phyloP scores from a whole-genome alignment of 2,797 vertebrate species.

The Manis crassicaudata region DNA sequence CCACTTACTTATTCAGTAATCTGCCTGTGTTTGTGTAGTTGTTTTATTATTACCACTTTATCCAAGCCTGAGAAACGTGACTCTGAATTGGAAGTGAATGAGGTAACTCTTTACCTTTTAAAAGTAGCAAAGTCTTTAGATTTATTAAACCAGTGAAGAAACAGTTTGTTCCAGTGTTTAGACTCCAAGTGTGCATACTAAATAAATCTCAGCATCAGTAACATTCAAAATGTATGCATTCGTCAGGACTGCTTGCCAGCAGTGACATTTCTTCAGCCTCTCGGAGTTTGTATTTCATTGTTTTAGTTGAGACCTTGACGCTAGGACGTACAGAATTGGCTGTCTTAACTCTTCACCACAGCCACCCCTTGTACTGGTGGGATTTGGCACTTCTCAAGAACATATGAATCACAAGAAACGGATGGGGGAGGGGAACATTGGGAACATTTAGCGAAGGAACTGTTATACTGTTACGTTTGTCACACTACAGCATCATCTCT shows the following conservation, averaged over 20 bases:
- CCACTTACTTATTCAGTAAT: conserved; percentile 84
- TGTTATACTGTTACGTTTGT: conserved; percentile 46
- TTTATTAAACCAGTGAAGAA: conserved; percentile 84
- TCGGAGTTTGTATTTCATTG: conserved; percentile 76
- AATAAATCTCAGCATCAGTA: conserved; percentile 85
- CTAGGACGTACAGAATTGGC: conserved; percentile 26
- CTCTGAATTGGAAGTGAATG: conserved; percentile 84
- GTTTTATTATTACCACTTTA: conserved; percentile 84
- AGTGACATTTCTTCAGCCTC: conserved; percentile 82
- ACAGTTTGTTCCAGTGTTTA: conserved; percentile 83
- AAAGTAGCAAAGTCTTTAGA: conserved; percentile 81
- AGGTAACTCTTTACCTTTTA: conserved; percentile 78
- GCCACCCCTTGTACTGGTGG: conserved; percentile 29
- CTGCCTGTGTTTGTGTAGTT: conserved; percentile 74
- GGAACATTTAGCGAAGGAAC: conserved; percentile 57
- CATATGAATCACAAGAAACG: neutral
- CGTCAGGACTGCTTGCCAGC: conserved; percentile 79
- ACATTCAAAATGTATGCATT: conserved; percentile 82
- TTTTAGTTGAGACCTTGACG: conserved; percentile 69
- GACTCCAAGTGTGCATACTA: conserved; percentile 81
- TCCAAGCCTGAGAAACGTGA: conserved; percentile 83
- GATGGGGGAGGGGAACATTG: conserved; percentile 18
- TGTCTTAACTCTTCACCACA: conserved; percentile 50
- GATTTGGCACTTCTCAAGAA: conserved; percentile 54
- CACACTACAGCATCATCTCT: conserved; percentile 9